Evolutionary conservation across 1,140 invertebrate genomes (phyloP).

Genomic region (Diploscapter pachys): DNA sequence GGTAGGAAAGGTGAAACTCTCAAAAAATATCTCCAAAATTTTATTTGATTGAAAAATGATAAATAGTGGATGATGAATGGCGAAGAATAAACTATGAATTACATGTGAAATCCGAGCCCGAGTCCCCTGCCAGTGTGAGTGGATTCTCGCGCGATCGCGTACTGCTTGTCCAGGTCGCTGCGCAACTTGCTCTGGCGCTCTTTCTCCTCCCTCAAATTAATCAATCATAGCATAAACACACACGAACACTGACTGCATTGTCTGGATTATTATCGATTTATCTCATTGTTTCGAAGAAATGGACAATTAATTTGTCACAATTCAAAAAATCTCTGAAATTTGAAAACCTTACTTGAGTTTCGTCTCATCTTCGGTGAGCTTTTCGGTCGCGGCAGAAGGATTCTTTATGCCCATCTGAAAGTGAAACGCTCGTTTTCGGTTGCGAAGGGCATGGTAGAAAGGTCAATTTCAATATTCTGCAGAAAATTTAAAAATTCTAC

Average conservation of each 20-base stretch:
- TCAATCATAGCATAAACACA: background rate
- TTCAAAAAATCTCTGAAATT: background rate
- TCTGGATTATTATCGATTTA: background rate
- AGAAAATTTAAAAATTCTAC: too few relatives aligned
- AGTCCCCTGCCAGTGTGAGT: conserved; percentile 35
- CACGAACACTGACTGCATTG: background rate
- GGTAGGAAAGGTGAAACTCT: too few relatives aligned
- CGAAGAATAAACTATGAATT: background rate
- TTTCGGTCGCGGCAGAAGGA: conserved; percentile 12
- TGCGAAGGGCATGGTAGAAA: too few relatives aligned
- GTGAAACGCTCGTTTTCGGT: too few relatives aligned
- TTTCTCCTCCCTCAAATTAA: conserved; percentile 21
- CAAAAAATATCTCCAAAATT: too few relatives aligned
- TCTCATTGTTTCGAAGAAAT: background rate
- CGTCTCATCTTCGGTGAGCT: background rate
- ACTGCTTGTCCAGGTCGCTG: conserved; percentile 33
- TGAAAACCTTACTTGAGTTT: background rate
- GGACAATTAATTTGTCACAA: background rate
- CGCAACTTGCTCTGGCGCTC: conserved; percentile 33
- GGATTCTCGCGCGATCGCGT: conserved; percentile 28
- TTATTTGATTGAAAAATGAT: background rate
- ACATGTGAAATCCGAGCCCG: conserved; percentile 30
- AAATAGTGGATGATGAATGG: background rate
- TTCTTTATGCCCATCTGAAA: conserved; percentile 35
- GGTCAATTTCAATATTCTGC: too few relatives aligned